A percentile compares a stretch with the other conserved stretches of the same genome.
Conservation (phyloP, 2,888 invertebrate genomes). For the Alcis repandata region DNA sequence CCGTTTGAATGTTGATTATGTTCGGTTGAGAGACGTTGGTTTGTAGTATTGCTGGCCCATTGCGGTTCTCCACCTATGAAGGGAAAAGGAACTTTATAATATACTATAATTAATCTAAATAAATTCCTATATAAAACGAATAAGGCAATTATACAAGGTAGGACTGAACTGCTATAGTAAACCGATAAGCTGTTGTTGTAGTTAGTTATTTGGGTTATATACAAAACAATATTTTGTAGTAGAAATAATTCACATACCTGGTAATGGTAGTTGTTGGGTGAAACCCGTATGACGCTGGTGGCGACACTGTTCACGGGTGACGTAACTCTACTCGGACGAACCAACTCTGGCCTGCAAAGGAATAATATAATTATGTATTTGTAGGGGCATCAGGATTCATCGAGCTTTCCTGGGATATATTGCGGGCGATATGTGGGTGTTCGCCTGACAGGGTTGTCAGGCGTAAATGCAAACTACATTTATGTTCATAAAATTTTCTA, state of each 20-base stretch:
- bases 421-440: no score
- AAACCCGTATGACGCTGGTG: constrained; percentile 94
- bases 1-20: constrained; percentile 69
- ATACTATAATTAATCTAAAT: no score
- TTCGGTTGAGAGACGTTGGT: constrained; percentile 65
- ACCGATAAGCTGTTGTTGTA: no score
- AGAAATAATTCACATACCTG: constrained; percentile 63
- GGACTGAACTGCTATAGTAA: no score
- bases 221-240: no score
- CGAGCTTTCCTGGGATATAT: no score
- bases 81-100: not conserved
- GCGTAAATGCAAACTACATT: no score
- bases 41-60: constrained; percentile 72
- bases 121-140: not conserved
- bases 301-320: constrained; percentile 86
- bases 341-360: constrained; percentile 88
- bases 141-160: not conserved
- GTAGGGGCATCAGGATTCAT: no score
- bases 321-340: constrained; percentile 87
- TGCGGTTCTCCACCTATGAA: constrained; percentile 76
- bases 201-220: no score
- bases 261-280: constrained; percentile 88
- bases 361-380: no score
- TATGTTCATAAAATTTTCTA: no score
- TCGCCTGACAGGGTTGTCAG: no score